Percentiles rank a stretch among this genome's conserved stretches.
These are phyloP conservation scores for Drosophila aff. DNA, from an alignment of 1,140 invertebrate species.

Conservation along the genomic window DNA sequence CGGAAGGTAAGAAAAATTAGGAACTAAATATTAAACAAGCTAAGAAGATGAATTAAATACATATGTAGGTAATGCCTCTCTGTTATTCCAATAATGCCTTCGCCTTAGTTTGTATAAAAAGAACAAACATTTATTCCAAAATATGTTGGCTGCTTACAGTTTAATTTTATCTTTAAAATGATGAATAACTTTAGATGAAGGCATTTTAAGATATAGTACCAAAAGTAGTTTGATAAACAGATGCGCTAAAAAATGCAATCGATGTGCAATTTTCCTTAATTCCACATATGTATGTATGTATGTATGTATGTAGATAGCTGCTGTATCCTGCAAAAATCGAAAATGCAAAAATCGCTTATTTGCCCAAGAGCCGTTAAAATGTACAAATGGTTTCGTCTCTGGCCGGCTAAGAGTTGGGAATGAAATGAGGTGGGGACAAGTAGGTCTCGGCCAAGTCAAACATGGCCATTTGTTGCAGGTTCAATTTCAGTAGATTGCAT, in stretches of 20 bases:
- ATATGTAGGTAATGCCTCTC: too few relatives aligned
- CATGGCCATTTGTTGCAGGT: constrained; percentile 79
- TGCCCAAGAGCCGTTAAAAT: constrained; percentile 79
- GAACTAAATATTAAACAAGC: not conserved
- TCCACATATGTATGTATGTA: not conserved
- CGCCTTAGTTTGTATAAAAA: too few relatives aligned
- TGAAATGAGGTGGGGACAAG: constrained; percentile 26
- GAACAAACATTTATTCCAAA: too few relatives aligned
- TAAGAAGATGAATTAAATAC: too few relatives aligned
- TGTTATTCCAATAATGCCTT: too few relatives aligned
- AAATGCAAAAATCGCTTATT: constrained; percentile 83
- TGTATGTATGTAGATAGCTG: not conserved
- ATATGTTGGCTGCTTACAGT: too few relatives aligned
- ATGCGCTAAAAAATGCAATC: constrained; percentile 17
- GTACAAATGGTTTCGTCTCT: constrained; percentile 50
- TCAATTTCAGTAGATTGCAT: constrained; percentile 81
- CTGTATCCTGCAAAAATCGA: constrained; percentile 57
- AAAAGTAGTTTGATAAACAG: not conserved
- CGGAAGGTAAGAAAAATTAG: not conserved
- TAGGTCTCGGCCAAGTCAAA: constrained; percentile 73
- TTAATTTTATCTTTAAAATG: too few relatives aligned
- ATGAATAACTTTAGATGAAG: too few relatives aligned
- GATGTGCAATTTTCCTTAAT: constrained; percentile 45
- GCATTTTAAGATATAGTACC: constrained; percentile 1
- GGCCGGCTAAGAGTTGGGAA: constrained; percentile 5